Evolutionary conservation across 2,888 invertebrate genomes (phyloP).

Genomic region (Branchellion lobata): DNA sequence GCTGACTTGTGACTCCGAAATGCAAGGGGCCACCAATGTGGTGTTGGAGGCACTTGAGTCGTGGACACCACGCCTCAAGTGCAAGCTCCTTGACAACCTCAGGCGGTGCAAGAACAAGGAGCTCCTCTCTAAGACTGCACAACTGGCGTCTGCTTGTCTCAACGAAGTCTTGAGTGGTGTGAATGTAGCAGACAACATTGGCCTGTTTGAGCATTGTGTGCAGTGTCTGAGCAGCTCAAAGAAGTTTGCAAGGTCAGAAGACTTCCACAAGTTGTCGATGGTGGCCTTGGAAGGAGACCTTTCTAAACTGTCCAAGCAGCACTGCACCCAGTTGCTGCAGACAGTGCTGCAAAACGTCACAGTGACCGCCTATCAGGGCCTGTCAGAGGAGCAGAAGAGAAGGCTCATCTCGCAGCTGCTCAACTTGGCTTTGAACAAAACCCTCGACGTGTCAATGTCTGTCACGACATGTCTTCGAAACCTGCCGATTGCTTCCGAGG

Average conservation of each 20-base stretch:
- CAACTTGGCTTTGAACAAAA: neutral
- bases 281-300: neutral
- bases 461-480: neutral
- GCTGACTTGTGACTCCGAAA: neutral
- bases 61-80: neutral
- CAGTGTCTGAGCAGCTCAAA: neutral
- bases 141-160: neutral
- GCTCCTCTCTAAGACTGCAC: neutral
- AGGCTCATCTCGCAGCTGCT: neutral
- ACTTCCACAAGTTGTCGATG: neutral
- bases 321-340: neutral
- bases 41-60: neutral
- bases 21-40: neutral
- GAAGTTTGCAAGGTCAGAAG: neutral
- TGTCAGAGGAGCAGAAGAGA: neutral
- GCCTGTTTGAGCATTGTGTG: neutral
- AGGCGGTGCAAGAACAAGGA: neutral
- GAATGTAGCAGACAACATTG: neutral
- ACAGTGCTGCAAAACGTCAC: neutral
- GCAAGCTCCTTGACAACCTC: neutral
- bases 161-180: neutral
- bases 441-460: neutral
- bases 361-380: neutral
- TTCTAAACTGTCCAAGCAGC: neutral
- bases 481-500: neutral